A percentile compares a stretch with the other conserved stretches of the same genome.
Evolutionary conservation across 2,888 invertebrate genomes (phyloP).

Genomic region (Dioctria linearis): DNA sequence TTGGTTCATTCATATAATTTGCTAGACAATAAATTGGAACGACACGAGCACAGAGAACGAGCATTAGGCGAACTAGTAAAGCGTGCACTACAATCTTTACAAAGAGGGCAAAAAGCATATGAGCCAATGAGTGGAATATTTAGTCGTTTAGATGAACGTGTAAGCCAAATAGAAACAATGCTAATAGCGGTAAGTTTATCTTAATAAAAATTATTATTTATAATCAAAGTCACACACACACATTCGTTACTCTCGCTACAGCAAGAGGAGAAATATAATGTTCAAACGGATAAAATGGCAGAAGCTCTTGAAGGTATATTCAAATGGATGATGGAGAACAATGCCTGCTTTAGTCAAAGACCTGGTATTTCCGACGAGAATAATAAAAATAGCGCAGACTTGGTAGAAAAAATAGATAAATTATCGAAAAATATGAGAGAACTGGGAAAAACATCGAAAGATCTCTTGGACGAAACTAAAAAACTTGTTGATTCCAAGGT

Average conservation of each 20-base stretch:
- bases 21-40: slow-evolving; percentile 86
- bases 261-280: slow-evolving; percentile 70
- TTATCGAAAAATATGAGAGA: slow-evolving; percentile 64
- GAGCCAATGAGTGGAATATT: slow-evolving; percentile 81
- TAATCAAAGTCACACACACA: not conserved
- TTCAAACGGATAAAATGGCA: slow-evolving; percentile 67
- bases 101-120: slow-evolving; percentile 80
- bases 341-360: slow-evolving; percentile 67
- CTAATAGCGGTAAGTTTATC: slow-evolving; percentile 76
- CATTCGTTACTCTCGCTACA: slow-evolving; percentile 55
- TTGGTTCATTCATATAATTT: slow-evolving; percentile 85
- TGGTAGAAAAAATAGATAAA: slow-evolving; percentile 64
- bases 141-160: slow-evolving; percentile 80
- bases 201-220: not conserved
- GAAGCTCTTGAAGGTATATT: slow-evolving; percentile 68
- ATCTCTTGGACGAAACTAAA: slow-evolving; percentile 65
- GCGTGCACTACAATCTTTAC: slow-evolving; percentile 79
- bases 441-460: slow-evolving; percentile 63
- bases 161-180: slow-evolving; percentile 84
- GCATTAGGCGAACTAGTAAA: slow-evolving; percentile 85
- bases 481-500: slow-evolving; percentile 63
- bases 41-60: slow-evolving; percentile 87
- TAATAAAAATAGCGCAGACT: slow-evolving; percentile 60
- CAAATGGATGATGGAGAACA: slow-evolving; percentile 69
- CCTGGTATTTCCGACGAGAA: slow-evolving; percentile 49